These are phyloP conservation scores for Acipenser oxyrinchus DNA, from an alignment of 2,797 vertebrate species.

Conservation along the genomic window DNA sequence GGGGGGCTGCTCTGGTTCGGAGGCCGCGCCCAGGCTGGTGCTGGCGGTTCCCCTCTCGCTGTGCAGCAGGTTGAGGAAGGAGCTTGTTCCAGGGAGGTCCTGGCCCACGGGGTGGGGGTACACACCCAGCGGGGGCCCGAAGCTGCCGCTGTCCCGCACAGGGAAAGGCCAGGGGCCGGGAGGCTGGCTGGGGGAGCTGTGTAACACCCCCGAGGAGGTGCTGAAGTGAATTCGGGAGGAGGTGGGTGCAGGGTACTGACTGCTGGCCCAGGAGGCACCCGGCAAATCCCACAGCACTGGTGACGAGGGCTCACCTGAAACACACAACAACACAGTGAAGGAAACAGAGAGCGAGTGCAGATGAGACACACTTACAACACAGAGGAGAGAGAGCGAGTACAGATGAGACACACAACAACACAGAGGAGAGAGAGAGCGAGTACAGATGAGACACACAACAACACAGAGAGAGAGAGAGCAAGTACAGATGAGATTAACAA, in stretches of 20 bases:
- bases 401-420: too few relatives aligned
- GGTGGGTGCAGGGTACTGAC: conserved; percentile 36
- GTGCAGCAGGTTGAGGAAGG: conserved; percentile 75
- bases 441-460: too few relatives aligned
- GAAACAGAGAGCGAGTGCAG: too few relatives aligned
- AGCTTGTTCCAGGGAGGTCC: conserved; percentile 62
- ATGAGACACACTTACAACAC: too few relatives aligned
- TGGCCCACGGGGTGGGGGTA: conserved; percentile 38
- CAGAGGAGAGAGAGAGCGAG: too few relatives aligned
- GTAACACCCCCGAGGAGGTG: conserved; percentile 28
- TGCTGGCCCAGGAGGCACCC: conserved; percentile 41
- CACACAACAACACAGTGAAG: background rate
- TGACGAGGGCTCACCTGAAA: conserved; percentile 47
- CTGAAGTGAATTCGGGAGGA: conserved; percentile 29
- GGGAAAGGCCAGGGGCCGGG: conserved; percentile 59
- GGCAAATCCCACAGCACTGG: conserved; percentile 50
- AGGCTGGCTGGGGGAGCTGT: conserved; percentile 27
- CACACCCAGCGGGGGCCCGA: conserved; percentile 28
- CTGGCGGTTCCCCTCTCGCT: conserved; percentile 57
- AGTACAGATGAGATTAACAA: too few relatives aligned
- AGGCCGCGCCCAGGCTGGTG: conserved; percentile 48
- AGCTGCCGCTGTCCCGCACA: conserved; percentile 33
- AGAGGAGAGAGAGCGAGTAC: too few relatives aligned
- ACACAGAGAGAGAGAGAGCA: too few relatives aligned
- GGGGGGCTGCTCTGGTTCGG: conserved; percentile 57